These are phyloP conservation scores for Gryllus bimaculatus DNA, from an alignment of 1,140 invertebrate genomes.

Conservation along the genomic window DNA sequence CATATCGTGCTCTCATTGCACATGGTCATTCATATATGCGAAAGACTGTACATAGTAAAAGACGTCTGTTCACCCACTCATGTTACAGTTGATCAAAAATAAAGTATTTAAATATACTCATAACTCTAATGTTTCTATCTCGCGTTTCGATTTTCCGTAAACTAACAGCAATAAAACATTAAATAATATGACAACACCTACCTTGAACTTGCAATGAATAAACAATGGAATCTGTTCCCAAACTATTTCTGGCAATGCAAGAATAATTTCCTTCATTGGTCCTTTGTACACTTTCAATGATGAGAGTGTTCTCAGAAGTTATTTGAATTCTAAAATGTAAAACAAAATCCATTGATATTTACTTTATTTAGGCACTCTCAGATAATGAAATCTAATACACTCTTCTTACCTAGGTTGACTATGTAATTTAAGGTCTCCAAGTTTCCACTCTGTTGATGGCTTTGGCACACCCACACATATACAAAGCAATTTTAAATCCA, in stretches of 20 bases:
- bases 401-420: constrained; percentile 22
- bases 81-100: too few species aligned
- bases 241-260: constrained; percentile 47
- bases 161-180: too few species aligned
- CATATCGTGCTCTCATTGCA: too few species aligned
- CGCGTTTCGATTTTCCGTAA: too few species aligned
- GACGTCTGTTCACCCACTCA: too few species aligned
- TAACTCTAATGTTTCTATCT: too few species aligned
- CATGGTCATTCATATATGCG: too few species aligned
- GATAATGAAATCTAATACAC: too few species aligned
- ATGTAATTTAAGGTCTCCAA: constrained; percentile 35
- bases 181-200: constrained; percentile 30
- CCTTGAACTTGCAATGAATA: constrained; percentile 32
- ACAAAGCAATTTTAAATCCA: constrained; percentile 47
- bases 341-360: constrained; percentile 13
- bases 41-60: too few species aligned
- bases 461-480: constrained; percentile 47
- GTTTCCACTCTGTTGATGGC: constrained; percentile 42
- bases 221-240: constrained; percentile 49
- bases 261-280: constrained; percentile 54
- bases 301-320: constrained; percentile 44
- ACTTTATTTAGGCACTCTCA: background rate
- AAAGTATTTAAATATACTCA: too few species aligned
- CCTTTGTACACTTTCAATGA: constrained; percentile 44
- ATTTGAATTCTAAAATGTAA: constrained; percentile 15